Base-by-base conservation (phyloP, 92 coral and sea anemone species). In the Hydrozoanthus gracilis region DNA sequence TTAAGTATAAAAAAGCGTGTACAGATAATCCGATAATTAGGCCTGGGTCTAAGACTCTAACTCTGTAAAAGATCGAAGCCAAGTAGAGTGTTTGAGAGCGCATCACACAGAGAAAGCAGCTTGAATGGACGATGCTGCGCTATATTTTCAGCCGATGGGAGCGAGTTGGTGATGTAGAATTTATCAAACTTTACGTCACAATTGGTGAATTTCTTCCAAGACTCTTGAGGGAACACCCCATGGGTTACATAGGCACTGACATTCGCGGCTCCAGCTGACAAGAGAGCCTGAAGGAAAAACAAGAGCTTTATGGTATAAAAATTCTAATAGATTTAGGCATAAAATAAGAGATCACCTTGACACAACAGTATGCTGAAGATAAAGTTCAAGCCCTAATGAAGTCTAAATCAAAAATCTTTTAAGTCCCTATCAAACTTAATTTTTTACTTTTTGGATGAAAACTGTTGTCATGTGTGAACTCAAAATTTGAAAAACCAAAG, bases 141-240 rank as follows among this genome's bases (percentile, higher is more conserved):
- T 44, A 97, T 97, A 39, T 89, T 73, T 48, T 83, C 17, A 7
- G 99, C 92, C 56, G 94, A 95, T 4, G 99, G 99, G 27, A 97
- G 79, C n/a, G 99, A 97, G 79, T 97, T 96, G 54, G 99, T 97
- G 71, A 97, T 97, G 98, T 93, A 97, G 82, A 97, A 97, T 87
- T 93, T 93, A 51, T 91, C 95, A 86, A 97, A 97, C 4, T 88
- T 87, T 39, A 92, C 98, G n/a, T 97, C 97, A 44, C 93, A 89
- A 76, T 93, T 82, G 9, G 98, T 95, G 82, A 97, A 97, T 71
- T 89, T 74, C 89, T 86, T 93, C 99, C 99, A 97, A 7, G 99
- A 95, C 67, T 95, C 92, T 47, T 89, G 86, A 5, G 99, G 99
- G 87, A 97, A 97, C 82, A 97, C 99, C 58, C 93, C 97, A 71